Percentiles rank a stretch among this genome's conserved stretches.
phyloP scores from a whole-genome alignment of 2,113 vertebrate species.

The Spilogale gracilis region DNA sequence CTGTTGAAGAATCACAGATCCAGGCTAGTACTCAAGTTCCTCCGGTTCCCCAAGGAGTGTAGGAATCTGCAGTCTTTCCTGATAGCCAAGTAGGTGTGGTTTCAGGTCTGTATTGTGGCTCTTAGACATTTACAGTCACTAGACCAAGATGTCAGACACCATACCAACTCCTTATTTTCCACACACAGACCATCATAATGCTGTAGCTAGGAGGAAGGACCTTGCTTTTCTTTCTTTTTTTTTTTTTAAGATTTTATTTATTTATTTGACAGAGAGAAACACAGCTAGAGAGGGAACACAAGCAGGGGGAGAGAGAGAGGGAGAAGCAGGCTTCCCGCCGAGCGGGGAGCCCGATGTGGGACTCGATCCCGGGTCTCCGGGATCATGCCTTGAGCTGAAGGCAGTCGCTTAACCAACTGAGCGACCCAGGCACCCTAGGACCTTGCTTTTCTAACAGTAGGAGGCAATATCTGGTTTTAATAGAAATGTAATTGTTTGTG shows the following conservation, averaged over 20 bases:
- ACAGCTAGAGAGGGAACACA: too few relatives aligned
- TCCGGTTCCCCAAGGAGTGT: not conserved
- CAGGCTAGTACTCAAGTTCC: not conserved
- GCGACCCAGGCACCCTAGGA: not conserved
- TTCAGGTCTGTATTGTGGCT: not conserved
- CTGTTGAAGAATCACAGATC: not conserved
- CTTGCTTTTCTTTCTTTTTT: not conserved
- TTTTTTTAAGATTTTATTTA: too few relatives aligned
- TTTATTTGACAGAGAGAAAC: too few relatives aligned
- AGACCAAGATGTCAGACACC: not conserved
- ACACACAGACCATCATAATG: not conserved
- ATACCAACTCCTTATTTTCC: not conserved
- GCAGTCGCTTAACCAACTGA: too few relatives aligned
- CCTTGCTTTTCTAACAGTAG: not conserved
- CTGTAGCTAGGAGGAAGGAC: not conserved
- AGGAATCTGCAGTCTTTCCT: not conserved
- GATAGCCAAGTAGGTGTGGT: not conserved
- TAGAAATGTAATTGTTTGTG: not conserved
- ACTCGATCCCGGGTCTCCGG: too few relatives aligned
- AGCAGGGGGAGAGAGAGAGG: too few relatives aligned
- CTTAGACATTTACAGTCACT: not conserved
- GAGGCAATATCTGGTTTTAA: slow-evolving; percentile 17
- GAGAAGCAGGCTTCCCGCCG: too few relatives aligned
- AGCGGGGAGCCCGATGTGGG: too few relatives aligned
- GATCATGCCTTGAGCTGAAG: too few relatives aligned